Percentiles rank a stretch among this genome's conserved stretches.
These are phyloP conservation scores for Donacobius atricapilla DNA, from an alignment of 2,113 vertebrate species.

Conservation along the genomic window DNA sequence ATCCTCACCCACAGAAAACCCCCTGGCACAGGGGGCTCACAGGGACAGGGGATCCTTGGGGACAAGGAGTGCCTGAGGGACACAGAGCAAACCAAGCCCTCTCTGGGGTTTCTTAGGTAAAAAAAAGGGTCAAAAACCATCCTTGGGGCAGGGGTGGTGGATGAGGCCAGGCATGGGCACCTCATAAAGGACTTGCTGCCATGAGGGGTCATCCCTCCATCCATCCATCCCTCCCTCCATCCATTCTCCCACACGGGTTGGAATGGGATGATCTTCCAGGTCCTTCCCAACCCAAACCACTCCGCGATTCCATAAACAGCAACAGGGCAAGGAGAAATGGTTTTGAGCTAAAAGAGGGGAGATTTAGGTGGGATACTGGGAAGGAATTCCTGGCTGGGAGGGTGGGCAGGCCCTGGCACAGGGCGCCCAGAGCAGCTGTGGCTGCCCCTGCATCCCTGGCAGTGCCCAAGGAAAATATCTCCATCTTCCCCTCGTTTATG, in stretches of 20 bases:
- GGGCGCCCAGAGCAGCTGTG: not conserved
- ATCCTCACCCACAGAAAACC: not conserved
- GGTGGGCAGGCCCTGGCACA: not conserved
- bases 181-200: not conserved
- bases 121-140: not conserved
- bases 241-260: not conserved
- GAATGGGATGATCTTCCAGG: not conserved
- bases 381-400: not conserved
- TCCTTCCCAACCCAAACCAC: not conserved
- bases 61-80: not conserved
- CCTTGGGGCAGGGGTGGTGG: not conserved
- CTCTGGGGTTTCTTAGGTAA: not conserved
- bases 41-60: not conserved
- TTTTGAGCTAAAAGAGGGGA: not conserved
- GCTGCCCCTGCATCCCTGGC: not conserved
- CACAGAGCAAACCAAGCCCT: rapidly evolving
- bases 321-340: not conserved
- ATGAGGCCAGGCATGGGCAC: not conserved
- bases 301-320: not conserved
- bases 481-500: not conserved
- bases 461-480: not conserved
- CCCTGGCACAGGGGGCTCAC: not conserved
- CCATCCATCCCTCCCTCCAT: not conserved
- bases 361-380: not conserved
- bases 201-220: not conserved